phyloP scores from a whole-genome alignment of 2,113 vertebrate genomes.

The human region DNA sequence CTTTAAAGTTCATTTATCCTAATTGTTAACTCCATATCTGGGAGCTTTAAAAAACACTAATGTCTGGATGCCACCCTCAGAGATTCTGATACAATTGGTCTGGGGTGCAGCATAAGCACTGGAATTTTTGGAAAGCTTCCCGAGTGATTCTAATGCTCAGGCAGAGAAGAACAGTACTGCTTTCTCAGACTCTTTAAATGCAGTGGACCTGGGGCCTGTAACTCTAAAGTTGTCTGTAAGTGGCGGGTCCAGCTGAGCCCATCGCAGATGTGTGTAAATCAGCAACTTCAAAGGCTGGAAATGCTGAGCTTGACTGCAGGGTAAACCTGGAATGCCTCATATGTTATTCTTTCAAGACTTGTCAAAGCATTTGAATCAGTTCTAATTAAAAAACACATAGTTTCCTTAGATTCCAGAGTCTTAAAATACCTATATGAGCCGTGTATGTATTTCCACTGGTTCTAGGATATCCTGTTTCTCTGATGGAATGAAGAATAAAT shows the following conservation, averaged over 20 bases:
- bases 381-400: conserved; percentile 74
- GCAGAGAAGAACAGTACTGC: neutral
- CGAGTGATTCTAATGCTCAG: neutral
- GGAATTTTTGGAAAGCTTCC: neutral
- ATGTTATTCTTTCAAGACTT: conserved; percentile 77
- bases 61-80: neutral
- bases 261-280: conserved; percentile 75
- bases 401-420: conserved; percentile 64
- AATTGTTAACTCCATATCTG: neutral
- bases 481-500: conserved; percentile 58
- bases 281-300: conserved; percentile 75
- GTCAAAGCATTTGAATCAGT: conserved; percentile 76
- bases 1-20: conserved; percentile 28
- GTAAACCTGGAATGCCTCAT: conserved; percentile 77
- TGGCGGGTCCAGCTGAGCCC: conserved; percentile 57
- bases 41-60: neutral
- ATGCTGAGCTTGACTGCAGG: conserved; percentile 72
- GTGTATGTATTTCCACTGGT: conserved; percentile 66
- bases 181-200: neutral
- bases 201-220: neutral
- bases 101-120: neutral
- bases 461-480: conserved; percentile 61
- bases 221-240: conserved; percentile 58
- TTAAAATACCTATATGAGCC: conserved; percentile 66
- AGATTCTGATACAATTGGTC: neutral